Evolutionary conservation across 2,113 vertebrate species (phyloP).

Genomic region (Origma solitaria): DNA sequence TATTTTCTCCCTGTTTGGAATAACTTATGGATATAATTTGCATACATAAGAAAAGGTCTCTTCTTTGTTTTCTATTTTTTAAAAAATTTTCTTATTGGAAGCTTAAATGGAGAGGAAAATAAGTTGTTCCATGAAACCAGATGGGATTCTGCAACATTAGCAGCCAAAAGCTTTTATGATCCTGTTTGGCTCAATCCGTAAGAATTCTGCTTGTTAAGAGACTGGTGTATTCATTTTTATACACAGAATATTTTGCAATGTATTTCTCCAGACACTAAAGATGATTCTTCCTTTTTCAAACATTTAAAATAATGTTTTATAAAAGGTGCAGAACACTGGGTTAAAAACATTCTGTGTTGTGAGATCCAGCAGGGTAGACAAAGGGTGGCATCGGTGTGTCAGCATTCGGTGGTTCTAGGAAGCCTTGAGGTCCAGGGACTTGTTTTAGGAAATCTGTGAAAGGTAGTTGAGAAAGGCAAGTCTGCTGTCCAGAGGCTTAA

Average conservation of each 20-base stretch:
- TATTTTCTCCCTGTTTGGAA: background rate
- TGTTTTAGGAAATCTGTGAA: background rate
- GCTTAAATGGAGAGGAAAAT: background rate
- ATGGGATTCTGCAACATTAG: conserved; percentile 12
- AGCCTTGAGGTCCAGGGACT: background rate
- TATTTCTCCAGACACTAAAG: background rate
- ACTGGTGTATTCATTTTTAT: background rate
- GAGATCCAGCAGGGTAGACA: background rate
- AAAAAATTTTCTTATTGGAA: background rate
- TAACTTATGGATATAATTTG: background rate
- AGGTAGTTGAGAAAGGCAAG: background rate
- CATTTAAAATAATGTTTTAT: background rate
- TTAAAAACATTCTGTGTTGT: background rate
- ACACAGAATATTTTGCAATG: background rate
- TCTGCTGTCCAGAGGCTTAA: background rate
- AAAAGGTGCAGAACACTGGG: background rate
- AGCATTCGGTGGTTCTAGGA: background rate
- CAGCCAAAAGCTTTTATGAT: conserved; percentile 14
- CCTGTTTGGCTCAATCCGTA: background rate
- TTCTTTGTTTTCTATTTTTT: background rate
- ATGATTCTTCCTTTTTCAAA: background rate
- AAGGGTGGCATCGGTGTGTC: background rate
- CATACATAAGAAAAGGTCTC: background rate
- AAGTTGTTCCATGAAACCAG: conserved; percentile 12
- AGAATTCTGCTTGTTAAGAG: background rate